phyloP scores from a whole-genome alignment of 2,888 invertebrate genomes.

The Melinopterus prodromus region DNA sequence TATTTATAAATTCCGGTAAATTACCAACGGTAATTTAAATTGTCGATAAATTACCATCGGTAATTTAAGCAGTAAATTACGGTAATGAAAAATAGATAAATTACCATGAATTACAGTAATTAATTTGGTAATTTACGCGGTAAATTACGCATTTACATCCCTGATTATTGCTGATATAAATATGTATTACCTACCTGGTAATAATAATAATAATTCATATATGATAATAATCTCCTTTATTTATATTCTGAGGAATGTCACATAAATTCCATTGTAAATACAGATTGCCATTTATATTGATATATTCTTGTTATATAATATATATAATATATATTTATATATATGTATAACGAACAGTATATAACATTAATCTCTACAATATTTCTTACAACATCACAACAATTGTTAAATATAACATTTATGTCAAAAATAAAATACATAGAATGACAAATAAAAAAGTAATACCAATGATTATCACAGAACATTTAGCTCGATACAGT shows the following conservation, averaged over 20 bases:
- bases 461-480: conserved; percentile 52
- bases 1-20: too few species aligned
- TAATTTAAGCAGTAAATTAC: too few species aligned
- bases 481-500: conserved; percentile 51
- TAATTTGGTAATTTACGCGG: too few species aligned
- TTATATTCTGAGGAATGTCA: conserved; percentile 23
- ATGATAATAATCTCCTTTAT: background rate
- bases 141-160: too few species aligned
- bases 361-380: conserved; percentile 24
- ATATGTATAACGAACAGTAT: conserved; percentile 6
- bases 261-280: conserved; percentile 29
- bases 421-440: conserved; percentile 43
- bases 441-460: conserved; percentile 31
- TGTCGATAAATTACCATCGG: too few species aligned
- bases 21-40: too few species aligned
- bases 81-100: too few species aligned
- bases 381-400: conserved; percentile 34
- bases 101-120: too few species aligned
- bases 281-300: conserved; percentile 32
- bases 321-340: conserved; percentile 25
- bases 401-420: conserved; percentile 34
- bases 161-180: too few species aligned
- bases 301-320: conserved; percentile 28
- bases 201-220: too few species aligned
- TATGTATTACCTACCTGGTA: too few species aligned